Evolutionary conservation across 2,797 vertebrate genomes (phyloP).

Genomic region (Girardinus metallicus): DNA sequence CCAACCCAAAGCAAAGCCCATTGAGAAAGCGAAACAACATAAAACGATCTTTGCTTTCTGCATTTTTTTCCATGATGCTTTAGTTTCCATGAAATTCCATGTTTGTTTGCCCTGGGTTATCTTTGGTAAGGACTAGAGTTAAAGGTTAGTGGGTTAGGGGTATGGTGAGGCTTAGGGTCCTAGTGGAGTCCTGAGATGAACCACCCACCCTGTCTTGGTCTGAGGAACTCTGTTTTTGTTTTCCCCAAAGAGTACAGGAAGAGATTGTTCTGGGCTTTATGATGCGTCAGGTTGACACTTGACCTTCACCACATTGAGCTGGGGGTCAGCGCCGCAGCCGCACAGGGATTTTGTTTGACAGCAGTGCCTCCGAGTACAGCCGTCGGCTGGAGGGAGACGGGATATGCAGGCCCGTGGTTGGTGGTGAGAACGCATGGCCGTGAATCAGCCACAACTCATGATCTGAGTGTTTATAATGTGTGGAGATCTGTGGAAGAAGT

Average conservation of each 20-base stretch:
- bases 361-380: constrained; percentile 36
- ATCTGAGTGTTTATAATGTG: constrained; percentile 39
- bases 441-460: constrained; percentile 44
- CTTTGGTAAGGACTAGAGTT: constrained; percentile 8
- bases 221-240: constrained; percentile 48
- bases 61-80: constrained; percentile 52
- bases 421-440: constrained; percentile 36
- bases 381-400: constrained; percentile 50
- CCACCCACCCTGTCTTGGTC: constrained; percentile 62
- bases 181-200: constrained; percentile 46
- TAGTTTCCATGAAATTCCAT: constrained; percentile 52
- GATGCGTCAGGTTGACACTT: constrained; percentile 64
- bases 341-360: constrained; percentile 34
- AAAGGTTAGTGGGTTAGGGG: too few relatives aligned
- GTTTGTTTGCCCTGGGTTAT: constrained; percentile 54
- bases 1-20: constrained; percentile 26
- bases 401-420: constrained; percentile 50
- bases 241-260: constrained; percentile 49
- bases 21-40: constrained; percentile 54
- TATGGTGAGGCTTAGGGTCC: too few relatives aligned
- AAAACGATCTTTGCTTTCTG: constrained; percentile 34
- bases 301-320: constrained; percentile 49
- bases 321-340: constrained; percentile 25
- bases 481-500: constrained; percentile 24
- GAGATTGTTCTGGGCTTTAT: constrained; percentile 55